Base-by-base conservation (phyloP, 2,797 vertebrate genomes). In the Melanotaenia parkinsoni region DNA sequence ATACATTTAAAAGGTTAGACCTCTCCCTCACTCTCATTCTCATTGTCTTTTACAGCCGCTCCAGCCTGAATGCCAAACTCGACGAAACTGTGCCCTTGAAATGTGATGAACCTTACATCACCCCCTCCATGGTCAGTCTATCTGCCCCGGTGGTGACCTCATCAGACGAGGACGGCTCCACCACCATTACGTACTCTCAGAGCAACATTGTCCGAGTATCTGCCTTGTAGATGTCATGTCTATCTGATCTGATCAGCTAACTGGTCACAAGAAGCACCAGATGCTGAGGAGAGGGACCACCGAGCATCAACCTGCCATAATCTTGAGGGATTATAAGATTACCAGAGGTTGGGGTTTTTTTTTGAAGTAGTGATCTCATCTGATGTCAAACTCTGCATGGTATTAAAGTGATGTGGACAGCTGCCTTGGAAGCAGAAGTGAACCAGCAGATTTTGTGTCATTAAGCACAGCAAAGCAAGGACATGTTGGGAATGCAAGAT, bases 151-250 rank as follows among this genome's bases (percentile, higher is more conserved):
- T 95, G 64, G 93, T 96, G 82, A 98, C 95, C 88, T 96, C 96
- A 32, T 96, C 96, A 0, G 96, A 96, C 87, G 94, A 95, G 72
- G 95, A 96, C 0, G 92, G 96, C 87, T 96, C 96, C 90, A 89
- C 95, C 83, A 95, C 96, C 86, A 94, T 94, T 0, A 91, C 95
- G 77, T 98, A 98, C 87, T 95, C 95, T 24, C 97, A 97, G 91
- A 96, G 96, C 95, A 99, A 98, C 95, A 97, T 99, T 88, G 98
- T 99, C 86, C 95, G 97, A 94, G 98, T 99, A 90, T 99, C 98
- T 79, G 98, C 98, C 85, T 96, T 99, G 95, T 99, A 98, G 96
- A 96, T 89, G 88, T 86, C 88, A 87, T 30, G 74, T 88, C 87
- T 84, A 82, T 86, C 87, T 77, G 82, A 83, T 86, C 87, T 73